Base-by-base conservation (phyloP, 2,797 vertebrate species). In the Oreochromis grahami region DNA sequence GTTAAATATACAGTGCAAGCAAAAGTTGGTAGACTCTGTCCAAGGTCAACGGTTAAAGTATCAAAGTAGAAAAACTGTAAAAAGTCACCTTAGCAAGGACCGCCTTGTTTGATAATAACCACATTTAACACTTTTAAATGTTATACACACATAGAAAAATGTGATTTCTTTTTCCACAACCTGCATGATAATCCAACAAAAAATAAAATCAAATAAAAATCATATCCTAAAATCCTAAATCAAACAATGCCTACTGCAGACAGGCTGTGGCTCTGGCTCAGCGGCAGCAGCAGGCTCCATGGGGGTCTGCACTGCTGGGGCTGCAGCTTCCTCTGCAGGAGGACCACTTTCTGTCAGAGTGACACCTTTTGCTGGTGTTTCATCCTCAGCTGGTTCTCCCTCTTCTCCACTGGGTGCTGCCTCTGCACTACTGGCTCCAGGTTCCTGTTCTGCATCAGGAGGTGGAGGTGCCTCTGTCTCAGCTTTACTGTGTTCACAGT, bases 241-340 rank as follows among this genome's bases (percentile, higher is more conserved):
- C 56, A 38, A 89, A 77, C 63, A 78, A 83, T 79, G 88, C 90
- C 94, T 95, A 95, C 94, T 95, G 88, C 56, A 76, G 81, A 87
- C 80, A 53, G 93, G 91, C 86, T 91, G 56, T 4, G 84, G 88
- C 78, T 94, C 90, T 56, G 91, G 84, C 78, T 94, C 94, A 72
- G 93, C 86, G 58, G 87, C n/a, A 26, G 83, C 65, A 80, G 86
- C 36, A 15, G 84, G 78, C 79, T 91, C 89, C 29, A 9, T 15
- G 2, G 90, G 84, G 51, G 78, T 80, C 53, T 77, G 74, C 43
- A 88, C 83, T 68, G 76, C 72, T 15, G 32, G 76, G 8, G 87
- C 72, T 26, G 83, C 70, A 24, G 72, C 68, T 81, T 74, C 86
- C 14, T 74, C 84, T 86, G 88, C 83, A 86, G 85, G 43, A 60